These are phyloP conservation scores for Whitmania pigra DNA, from an alignment of 1,140 invertebrate species.

Conservation along the genomic window DNA sequence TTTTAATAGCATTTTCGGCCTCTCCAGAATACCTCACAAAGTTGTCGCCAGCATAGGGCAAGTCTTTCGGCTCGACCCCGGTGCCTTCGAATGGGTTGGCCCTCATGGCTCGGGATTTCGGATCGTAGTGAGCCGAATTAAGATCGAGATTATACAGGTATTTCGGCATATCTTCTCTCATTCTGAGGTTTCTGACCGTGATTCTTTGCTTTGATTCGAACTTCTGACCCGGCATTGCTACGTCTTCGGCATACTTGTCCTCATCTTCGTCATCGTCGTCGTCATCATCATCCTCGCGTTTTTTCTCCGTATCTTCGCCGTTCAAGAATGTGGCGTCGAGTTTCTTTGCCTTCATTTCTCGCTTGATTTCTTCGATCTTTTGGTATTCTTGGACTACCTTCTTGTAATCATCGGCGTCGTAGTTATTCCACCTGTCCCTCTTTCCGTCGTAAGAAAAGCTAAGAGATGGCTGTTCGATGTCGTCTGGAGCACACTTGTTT, in stretches of 20 bases:
- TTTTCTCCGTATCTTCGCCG: conserved; percentile 22
- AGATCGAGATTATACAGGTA: conserved; percentile 92
- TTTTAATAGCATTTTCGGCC: conserved; percentile 71
- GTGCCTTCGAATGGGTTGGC: conserved; percentile 67
- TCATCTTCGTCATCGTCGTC: conserved; percentile 42
- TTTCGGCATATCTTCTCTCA: conserved; percentile 66
- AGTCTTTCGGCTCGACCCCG: conserved; percentile 51
- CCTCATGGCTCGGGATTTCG: conserved; percentile 94
- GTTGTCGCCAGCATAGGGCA: conserved; percentile 91
- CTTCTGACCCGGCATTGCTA: conserved; percentile 83
- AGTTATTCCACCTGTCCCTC: conserved; percentile 92
- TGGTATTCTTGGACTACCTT: conserved; percentile 78
- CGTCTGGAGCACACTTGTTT: conserved; percentile 67
- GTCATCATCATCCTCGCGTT: conserved; percentile 18
- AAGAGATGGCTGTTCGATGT: conserved; percentile 59
- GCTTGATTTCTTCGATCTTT: conserved; percentile 51
- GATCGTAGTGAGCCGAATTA: conserved; percentile 96
- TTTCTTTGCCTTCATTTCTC: conserved; percentile 35
- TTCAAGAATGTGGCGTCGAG: conserved; percentile 29
- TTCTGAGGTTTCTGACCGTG: conserved; percentile 88
- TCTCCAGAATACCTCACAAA: conserved; percentile 86
- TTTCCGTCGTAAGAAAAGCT: conserved; percentile 57
- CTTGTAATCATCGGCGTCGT: conserved; percentile 70
- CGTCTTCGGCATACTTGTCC: conserved; percentile 48
- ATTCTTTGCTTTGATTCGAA: conserved; percentile 96